phyloP scores from a whole-genome alignment of 1,140 invertebrate species.

The Drosophila pseudoobscura region DNA sequence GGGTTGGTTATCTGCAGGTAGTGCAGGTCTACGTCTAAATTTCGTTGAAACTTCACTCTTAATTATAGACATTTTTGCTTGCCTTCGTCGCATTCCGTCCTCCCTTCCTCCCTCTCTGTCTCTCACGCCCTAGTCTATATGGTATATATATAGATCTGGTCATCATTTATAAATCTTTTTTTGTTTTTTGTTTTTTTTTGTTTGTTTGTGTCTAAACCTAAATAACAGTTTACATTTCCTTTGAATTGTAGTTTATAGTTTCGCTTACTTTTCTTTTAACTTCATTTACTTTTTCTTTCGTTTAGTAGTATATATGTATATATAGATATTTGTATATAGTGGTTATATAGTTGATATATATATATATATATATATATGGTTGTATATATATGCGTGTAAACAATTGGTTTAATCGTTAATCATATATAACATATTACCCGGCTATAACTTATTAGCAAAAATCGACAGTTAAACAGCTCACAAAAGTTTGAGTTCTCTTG shows the following conservation, averaged over 20 bases:
- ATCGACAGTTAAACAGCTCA: constrained; percentile 80
- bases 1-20: constrained; percentile 12
- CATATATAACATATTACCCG: constrained; percentile 44
- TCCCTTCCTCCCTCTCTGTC: not conserved
- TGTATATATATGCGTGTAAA: constrained; percentile 32
- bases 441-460: constrained; percentile 74
- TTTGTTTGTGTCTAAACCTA: constrained; percentile 41
- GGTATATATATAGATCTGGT: constrained; percentile 5
- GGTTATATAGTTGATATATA: constrained; percentile 29
- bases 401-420: constrained; percentile 42
- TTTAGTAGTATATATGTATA: constrained; percentile 26
- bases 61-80: constrained; percentile 14
- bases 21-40: constrained; percentile 39
- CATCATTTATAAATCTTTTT: constrained; percentile 19
- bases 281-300: constrained; percentile 29
- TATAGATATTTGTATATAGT: constrained; percentile 14
- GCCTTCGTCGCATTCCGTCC: not conserved
- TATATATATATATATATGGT: constrained; percentile 26
- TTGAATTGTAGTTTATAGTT: constrained; percentile 27
- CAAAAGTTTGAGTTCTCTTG: constrained; percentile 56
- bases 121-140: no score
- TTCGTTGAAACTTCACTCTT: constrained; percentile 51
- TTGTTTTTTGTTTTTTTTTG: constrained; percentile 7
- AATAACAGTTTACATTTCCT: constrained; percentile 50
- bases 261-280: constrained; percentile 3